A percentile compares a stretch with the other conserved stretches of the same genome.
Conservation (phyloP, 2,113 vertebrate species). For the Rhinogobius similis region DNA sequence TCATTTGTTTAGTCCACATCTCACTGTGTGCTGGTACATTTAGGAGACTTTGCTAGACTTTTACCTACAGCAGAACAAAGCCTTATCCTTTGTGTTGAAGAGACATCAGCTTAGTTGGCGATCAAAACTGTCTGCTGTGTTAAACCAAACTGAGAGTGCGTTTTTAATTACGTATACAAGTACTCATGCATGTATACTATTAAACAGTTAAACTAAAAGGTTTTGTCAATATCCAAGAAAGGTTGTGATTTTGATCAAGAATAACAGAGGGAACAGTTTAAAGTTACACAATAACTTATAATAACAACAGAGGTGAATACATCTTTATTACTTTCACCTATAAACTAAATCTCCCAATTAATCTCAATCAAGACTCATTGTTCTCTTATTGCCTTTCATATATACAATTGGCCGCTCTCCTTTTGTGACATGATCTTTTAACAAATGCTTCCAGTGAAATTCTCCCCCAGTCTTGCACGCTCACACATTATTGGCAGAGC, state of each 20-base stretch:
- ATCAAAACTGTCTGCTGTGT: not conserved
- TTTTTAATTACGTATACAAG: too few species aligned
- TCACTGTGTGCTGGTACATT: conserved; percentile 13
- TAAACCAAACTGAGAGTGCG: not conserved
- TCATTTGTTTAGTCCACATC: conserved; percentile 49
- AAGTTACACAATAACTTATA: too few species aligned
- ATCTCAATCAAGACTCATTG: not conserved
- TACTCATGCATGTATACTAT: too few species aligned
- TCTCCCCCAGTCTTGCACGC: not conserved
- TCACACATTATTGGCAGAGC: conserved; percentile 73
- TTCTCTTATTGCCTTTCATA: not conserved
- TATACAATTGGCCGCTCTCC: conserved; percentile 5
- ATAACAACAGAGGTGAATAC: not conserved
- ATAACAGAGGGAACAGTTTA: not conserved
- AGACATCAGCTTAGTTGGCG: not conserved
- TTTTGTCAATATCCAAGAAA: too few species aligned
- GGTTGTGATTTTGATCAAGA: not conserved
- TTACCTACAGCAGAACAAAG: not conserved
- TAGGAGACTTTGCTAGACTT: not conserved
- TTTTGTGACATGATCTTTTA: conserved; percentile 9
- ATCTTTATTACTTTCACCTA: not conserved
- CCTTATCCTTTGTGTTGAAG: not conserved
- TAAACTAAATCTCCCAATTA: not conserved
- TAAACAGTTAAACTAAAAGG: too few species aligned
- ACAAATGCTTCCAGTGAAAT: conserved; percentile 28